These are phyloP conservation scores for Phataginus tricuspis DNA, from an alignment of 2,797 vertebrate species.

Conservation along the genomic window DNA sequence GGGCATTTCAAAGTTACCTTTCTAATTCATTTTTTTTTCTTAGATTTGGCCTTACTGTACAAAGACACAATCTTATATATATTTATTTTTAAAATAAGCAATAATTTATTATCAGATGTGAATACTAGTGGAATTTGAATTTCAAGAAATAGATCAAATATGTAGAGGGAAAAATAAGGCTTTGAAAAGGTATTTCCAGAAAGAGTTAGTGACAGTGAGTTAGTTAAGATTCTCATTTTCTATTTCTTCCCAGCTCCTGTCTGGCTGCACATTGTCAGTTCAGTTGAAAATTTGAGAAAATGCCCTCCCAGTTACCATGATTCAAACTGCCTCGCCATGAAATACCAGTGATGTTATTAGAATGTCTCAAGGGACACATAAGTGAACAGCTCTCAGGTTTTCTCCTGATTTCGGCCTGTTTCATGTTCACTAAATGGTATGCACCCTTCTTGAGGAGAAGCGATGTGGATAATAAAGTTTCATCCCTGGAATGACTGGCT, in stretches of 20 bases:
- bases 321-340: not conserved
- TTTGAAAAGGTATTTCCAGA: not conserved
- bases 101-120: not conserved
- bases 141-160: not conserved
- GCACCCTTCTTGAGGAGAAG: not conserved
- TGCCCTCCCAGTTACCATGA: not conserved
- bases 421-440: not conserved
- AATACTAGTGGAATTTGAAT: not conserved
- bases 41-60: not conserved
- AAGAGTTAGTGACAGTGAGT: not conserved
- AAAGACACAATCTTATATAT: not conserved
- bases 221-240: not conserved
- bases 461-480: not conserved
- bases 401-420: not conserved
- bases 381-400: not conserved
- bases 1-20: not conserved
- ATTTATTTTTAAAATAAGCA: not conserved
- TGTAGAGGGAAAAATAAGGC: not conserved
- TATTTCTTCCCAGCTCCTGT: not conserved
- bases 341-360: not conserved
- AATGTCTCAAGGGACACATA: not conserved
- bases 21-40: not conserved
- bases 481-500: not conserved
- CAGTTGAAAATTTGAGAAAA: constrained; percentile 25
- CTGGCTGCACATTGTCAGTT: not conserved